Evolutionary conservation across 2,113 vertebrate genomes (phyloP), one percentile per base, ranked within the genome.

Genomic region (Dromaius novaehollandiae): DNA sequence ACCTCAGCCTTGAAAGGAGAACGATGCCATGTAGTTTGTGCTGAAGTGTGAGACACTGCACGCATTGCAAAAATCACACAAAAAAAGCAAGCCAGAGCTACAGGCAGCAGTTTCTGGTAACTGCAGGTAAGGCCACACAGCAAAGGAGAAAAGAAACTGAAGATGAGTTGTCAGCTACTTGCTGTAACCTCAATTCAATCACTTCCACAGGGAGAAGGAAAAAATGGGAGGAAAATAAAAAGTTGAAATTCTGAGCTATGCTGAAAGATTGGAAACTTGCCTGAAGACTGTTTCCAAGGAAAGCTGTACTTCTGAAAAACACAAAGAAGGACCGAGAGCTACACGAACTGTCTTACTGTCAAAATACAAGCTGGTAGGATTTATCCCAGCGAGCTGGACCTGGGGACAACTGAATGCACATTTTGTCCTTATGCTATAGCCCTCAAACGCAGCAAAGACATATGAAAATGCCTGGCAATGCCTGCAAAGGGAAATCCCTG

Each of bases 111-210:
- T 8, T 24, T 64, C 30, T 2, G 4, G 17, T 3, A 6, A 68
- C 18, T 5, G 4, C 46, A 21, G 46, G 21, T 18, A 73, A 64
- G 25, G 9, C 5, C 24, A 19, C 0, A 0, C 9, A 64, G 73
- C 40, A 60, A 48, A 83, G 63, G 56, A n/a, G 36, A 8, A 30
- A 48, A 38, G 38, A 38, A 69, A 53, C 30, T 6, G 36, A 18
- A 25, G 8, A 12, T 2, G 74, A 50, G 55, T 9, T 82, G 44
- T 58, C 24, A 56, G 6, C n/a, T 36, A 42, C 24, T 28, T 75
- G 55, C 42, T 26, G 16, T 3, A 44, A 48, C 25, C 34, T 32
- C 40, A 36, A 16, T 21, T 19, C 51, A 71, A 38, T 26, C 63
- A 7, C 17, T 78, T 66, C 80, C 73, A 79, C 15, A 11, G 51